Evolutionary conservation across 2,797 vertebrate species (phyloP), one percentile per base, ranked within the genome.

Genomic region (Onychomys leucogaster): DNA sequence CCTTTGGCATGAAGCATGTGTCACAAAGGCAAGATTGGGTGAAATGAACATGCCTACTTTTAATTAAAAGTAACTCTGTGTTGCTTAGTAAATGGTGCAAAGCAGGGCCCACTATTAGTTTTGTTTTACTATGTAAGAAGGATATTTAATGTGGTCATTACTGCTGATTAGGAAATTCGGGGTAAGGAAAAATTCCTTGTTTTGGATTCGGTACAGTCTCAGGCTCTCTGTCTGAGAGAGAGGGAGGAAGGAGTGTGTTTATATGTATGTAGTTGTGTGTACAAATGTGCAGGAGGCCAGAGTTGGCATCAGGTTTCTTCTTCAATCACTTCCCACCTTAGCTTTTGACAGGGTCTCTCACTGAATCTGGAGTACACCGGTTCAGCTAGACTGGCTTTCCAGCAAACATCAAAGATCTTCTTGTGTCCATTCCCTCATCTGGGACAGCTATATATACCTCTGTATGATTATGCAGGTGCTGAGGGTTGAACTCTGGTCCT

Each of bases 151-250:
- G 52, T 37, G 29, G 73, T 85, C 92, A 55, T 87, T 95, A 57
- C 63, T 55, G 83, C 71, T 69, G 63, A 91, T 82, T 92, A 89
- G 93, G 55, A 83, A 92, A 59, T 90, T 94, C 19, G 1, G n/a
- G 23, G 37, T 52, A 32, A 37, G 27, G 88, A 86, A 86, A 83
- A 95, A 34, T 29, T 25, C 17, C 83, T 10, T 6, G 32, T 59
- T 67, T 17, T 59, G 46, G 29, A 9, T 49, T 27, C 65, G 90
- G 37, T 67, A 27, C 32, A 67, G 13, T 65, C 16, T 71, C 34
- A 23, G 78, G 5, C 75, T 85, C 29, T 49, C 32, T 65, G 6
- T 61, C 32, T 37, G 46, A 82, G 57, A 59, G 23, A 82, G 55
- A 52, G 46, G 25, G 19, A 23, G 80, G 25, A 21, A 25, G 6